Conservation (phyloP, 2,888 invertebrate genomes). For the Dysmachus trigonus region DNA sequence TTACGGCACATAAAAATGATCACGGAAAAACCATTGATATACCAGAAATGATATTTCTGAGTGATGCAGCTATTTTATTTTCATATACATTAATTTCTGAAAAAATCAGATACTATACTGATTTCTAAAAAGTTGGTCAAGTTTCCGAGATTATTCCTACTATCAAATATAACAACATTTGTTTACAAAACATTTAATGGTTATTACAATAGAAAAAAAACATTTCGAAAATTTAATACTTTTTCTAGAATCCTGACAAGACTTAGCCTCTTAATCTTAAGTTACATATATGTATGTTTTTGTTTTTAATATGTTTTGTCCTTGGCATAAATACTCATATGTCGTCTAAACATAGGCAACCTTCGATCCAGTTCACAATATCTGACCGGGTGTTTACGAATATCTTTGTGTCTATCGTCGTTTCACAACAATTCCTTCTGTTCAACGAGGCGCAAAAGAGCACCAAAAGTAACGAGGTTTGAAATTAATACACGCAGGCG, state of each 20-base stretch:
- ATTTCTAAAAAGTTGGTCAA: too few relatives aligned
- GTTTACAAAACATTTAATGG: too few relatives aligned
- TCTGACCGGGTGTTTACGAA: neutral
- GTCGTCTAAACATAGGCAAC: slow-evolving; percentile 8
- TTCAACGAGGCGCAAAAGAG: neutral
- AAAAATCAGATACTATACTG: too few relatives aligned
- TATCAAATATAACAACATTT: too few relatives aligned
- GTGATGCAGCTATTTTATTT: too few relatives aligned
- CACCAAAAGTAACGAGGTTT: slow-evolving; percentile 9
- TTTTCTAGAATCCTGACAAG: neutral
- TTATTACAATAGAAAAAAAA: too few relatives aligned
- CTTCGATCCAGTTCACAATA: neutral
- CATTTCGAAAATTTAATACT: neutral
- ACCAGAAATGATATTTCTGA: too few relatives aligned
- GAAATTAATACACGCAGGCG: neutral
- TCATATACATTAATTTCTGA: too few relatives aligned
- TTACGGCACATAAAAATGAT: too few relatives aligned
- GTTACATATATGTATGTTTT: neutral
- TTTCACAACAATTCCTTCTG: neutral
- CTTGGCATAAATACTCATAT: neutral
- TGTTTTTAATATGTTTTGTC: neutral
- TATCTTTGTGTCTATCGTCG: neutral
- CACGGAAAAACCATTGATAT: too few relatives aligned
- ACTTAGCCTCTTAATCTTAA: neutral
- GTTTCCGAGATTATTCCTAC: too few relatives aligned